phyloP scores from a whole-genome alignment of 2,113 vertebrate species.

The Corydoras sp. region DNA sequence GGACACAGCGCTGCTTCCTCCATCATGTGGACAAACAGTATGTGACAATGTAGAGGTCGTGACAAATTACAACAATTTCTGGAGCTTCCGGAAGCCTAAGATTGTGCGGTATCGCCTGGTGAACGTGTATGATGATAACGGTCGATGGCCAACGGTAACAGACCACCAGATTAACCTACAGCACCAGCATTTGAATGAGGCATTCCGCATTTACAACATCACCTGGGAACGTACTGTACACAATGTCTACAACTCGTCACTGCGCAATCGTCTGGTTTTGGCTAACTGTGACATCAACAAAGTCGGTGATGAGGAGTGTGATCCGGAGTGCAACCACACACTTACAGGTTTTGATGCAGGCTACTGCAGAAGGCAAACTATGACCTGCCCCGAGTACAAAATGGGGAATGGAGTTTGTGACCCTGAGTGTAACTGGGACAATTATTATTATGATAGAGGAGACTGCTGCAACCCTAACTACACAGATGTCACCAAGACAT shows the following conservation, averaged over 20 bases:
- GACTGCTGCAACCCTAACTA: conserved; percentile 93
- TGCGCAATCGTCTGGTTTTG: conserved; percentile 83
- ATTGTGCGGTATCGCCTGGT: conserved; percentile 87
- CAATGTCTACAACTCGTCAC: conserved; percentile 83
- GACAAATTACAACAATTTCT: conserved; percentile 83
- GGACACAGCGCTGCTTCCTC: conserved; percentile 82
- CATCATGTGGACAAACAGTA: conserved; percentile 88
- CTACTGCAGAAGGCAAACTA: conserved; percentile 76
- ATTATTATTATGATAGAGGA: conserved; percentile 83
- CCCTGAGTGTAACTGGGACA: conserved; percentile 91
- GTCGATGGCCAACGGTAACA: conserved; percentile 79
- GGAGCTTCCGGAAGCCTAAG: conserved; percentile 79
- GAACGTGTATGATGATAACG: conserved; percentile 78
- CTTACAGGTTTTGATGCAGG: conserved; percentile 87
- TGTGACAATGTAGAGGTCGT: conserved; percentile 89
- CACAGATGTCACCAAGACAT: conserved; percentile 94
- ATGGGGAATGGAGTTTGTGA: conserved; percentile 87
- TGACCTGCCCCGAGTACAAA: conserved; percentile 71
- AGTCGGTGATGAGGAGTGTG: conserved; percentile 83
- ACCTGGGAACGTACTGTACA: conserved; percentile 90
- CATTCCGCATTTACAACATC: conserved; percentile 88
- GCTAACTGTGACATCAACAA: conserved; percentile 96
- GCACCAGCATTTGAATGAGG: conserved; percentile 85
- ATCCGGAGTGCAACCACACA: conserved; percentile 92
- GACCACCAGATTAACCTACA: conserved; percentile 89